These are phyloP conservation scores for Microtus richardsoni DNA, from an alignment of 2,113 vertebrate genomes.

Conservation along the genomic window DNA sequence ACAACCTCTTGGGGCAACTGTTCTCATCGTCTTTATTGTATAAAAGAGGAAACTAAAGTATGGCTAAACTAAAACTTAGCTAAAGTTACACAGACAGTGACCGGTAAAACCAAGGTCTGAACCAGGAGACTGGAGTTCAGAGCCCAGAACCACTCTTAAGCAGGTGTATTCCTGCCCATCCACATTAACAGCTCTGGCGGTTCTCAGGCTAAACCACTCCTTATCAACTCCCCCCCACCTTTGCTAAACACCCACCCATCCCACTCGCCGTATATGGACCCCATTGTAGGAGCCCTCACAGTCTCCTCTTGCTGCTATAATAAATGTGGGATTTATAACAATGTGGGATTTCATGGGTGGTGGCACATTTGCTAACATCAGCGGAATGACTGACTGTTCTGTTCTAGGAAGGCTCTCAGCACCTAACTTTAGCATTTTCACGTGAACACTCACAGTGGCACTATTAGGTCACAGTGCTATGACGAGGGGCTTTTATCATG, in stretches of 20 bases:
- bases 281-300: fast-evolving
- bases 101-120: neutral
- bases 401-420: neutral
- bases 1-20: fast-evolving
- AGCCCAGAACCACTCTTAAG: neutral
- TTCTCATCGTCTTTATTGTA: fast-evolving
- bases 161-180: too few relatives aligned
- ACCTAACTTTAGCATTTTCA: neutral
- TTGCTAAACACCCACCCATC: fast-evolving
- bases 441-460: neutral
- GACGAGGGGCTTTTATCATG: neutral
- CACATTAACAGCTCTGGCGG: neutral
- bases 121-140: too few relatives aligned
- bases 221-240: fast-evolving
- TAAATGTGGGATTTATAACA: too few relatives aligned
- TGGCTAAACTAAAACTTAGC: neutral
- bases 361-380: neutral
- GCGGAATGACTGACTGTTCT: neutral
- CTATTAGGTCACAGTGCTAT: fast-evolving
- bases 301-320: neutral
- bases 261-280: fast-evolving
- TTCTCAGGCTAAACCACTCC: fast-evolving
- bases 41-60: neutral
- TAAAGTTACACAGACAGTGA: neutral
- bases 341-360: neutral